These are phyloP conservation scores for Cyanoramphus novaezelandiae DNA, from an alignment of 2,113 vertebrate species.

Conservation along the genomic window DNA sequence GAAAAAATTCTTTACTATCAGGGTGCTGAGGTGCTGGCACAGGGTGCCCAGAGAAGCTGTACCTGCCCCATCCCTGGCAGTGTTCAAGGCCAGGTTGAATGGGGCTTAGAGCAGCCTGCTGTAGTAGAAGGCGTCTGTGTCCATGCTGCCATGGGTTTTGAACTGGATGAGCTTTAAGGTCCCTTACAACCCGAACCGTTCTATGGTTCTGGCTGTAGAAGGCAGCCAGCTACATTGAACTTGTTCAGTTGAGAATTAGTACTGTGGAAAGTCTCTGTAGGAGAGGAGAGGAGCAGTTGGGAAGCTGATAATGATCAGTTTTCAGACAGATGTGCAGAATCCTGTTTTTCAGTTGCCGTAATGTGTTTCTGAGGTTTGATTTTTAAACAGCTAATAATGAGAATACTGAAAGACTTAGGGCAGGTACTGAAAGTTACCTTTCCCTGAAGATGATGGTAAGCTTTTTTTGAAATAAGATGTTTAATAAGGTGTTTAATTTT, in stretches of 20 bases:
- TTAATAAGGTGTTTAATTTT: neutral
- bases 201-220: neutral
- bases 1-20: neutral
- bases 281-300: neutral
- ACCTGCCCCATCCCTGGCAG: neutral
- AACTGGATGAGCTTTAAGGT: neutral
- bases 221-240: neutral
- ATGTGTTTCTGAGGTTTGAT: rapidly evolving
- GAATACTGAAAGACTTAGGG: neutral
- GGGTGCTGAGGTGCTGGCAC: neutral
- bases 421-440: neutral
- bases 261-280: neutral
- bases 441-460: neutral
- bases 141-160: neutral
- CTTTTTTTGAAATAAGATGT: neutral
- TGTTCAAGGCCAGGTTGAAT: neutral
- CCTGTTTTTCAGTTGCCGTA: neutral
- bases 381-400: neutral
- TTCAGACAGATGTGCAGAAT: neutral
- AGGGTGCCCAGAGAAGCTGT: neutral
- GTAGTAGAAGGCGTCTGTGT: neutral
- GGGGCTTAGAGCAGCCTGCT: neutral
- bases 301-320: neutral
- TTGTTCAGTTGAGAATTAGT: neutral
- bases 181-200: neutral